A percentile compares a stretch with the other conserved stretches of the same genome.
Conservation (phyloP, 2,113 vertebrate species). For the Formicarius rufipectus region DNA sequence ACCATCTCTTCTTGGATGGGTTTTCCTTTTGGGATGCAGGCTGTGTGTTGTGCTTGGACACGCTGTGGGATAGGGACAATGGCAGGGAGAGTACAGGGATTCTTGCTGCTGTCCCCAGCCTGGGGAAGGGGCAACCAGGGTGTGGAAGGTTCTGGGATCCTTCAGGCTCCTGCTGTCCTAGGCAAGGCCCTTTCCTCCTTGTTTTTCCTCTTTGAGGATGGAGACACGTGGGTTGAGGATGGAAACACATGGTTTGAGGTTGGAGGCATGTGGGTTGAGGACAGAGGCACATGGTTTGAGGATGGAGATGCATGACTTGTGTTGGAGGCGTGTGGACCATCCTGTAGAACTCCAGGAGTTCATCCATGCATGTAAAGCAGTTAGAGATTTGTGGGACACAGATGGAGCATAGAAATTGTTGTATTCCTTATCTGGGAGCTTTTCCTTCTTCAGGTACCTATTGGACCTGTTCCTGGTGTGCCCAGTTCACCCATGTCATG, state of each 20-base stretch:
- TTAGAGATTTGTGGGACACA: background rate
- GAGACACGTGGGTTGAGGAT: background rate
- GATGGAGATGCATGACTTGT: background rate
- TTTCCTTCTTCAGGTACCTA: background rate
- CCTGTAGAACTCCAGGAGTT: background rate
- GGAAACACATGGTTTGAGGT: background rate
- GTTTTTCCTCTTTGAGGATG: background rate
- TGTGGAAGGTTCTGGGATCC: background rate
- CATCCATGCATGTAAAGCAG: background rate
- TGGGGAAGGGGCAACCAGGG: background rate
- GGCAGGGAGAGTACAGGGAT: background rate
- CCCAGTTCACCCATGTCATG: background rate
- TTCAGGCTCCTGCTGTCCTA: background rate
- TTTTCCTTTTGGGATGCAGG: background rate
- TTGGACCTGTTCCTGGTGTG: background rate
- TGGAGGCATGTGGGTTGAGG: background rate
- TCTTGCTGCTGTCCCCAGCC: background rate
- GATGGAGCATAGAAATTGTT: background rate
- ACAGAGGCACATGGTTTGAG: background rate
- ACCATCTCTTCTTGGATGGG: background rate
- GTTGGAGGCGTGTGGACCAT: background rate
- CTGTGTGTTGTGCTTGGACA: fast-evolving
- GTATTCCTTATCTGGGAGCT: fast-evolving
- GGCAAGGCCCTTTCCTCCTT: background rate
- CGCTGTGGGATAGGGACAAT: fast-evolving